Evolutionary conservation across 2,113 vertebrate genomes (phyloP), one percentile per base, ranked within the genome.

Genomic region (Bufo bufo): DNA sequence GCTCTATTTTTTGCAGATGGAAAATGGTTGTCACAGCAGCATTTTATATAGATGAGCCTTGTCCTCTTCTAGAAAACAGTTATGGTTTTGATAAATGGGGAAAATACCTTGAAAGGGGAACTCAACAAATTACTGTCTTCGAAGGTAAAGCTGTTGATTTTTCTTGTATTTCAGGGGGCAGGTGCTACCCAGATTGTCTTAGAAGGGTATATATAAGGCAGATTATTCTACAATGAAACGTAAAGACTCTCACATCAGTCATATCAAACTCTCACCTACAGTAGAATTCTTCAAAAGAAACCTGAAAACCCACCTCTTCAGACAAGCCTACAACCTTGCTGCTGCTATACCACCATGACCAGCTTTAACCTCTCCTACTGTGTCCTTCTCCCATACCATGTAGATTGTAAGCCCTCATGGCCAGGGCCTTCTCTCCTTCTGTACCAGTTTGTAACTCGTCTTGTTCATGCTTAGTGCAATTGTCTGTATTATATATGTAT

Each of bases 21-120:
- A 8, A 74, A 45, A 0, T 3, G 13, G 11, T 16, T 11, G 16
- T 74, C 72, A 50, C 45, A 75, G 17, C 4, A 1, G 10, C 45
- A 10, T 47, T 75, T 50, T 50, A 50, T 47, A 50, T 49, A 50
- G 20, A 20, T 19, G 45, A 0, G 16, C 72, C 14, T 6, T 11
- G 45, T 1, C 3, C 3, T 75, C 72, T 20, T 75, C 47, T 74
- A 47, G 47, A 50, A 75, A 75, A 14, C 47, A 50, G 45, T 75
- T 75, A 75, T 49, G 45, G 49, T 75, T 75, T 50, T 49, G 47
- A 50, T 49, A 50, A 20, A 19, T 50, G 72, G 72, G 72, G 72
- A 75, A 75, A 75, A 20, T 17, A 45, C 72, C 45, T 75, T 50
- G 16, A 75, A 75, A 50, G 47, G 72, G 72, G 47, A 75, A 75